Evolutionary conservation across 2,797 vertebrate species (phyloP).

Genomic region (Cetoscarus ocellatus): DNA sequence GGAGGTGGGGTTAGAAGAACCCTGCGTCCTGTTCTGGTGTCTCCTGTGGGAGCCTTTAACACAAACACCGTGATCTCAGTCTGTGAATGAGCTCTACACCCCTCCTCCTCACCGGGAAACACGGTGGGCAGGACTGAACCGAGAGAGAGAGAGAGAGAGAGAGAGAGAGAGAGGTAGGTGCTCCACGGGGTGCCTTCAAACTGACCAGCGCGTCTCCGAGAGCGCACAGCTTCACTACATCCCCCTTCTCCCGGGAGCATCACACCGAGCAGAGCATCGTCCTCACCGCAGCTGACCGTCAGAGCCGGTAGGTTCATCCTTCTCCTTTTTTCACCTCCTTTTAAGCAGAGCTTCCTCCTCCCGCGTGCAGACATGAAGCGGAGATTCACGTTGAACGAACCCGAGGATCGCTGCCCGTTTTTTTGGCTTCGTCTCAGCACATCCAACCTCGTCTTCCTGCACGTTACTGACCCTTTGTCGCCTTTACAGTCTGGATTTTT

Average conservation of each 20-base stretch:
- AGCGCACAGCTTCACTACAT: slow-evolving; percentile 17
- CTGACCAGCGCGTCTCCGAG: slow-evolving; percentile 68
- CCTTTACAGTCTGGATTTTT: not conserved
- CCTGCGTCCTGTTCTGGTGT: not conserved
- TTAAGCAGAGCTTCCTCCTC: not conserved
- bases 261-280: slow-evolving; percentile 18
- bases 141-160: slow-evolving; percentile 34
- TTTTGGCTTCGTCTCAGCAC: not conserved
- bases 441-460: not conserved
- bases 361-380: not conserved
- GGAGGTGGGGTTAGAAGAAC: not conserved
- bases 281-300: slow-evolving; percentile 12
- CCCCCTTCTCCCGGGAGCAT: slow-evolving; percentile 1
- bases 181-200: slow-evolving; percentile 73
- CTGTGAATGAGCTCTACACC: slow-evolving; percentile 9
- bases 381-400: not conserved
- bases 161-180: slow-evolving; percentile 22
- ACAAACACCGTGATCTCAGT: not conserved
- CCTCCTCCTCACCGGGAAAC: slow-evolving; percentile 21
- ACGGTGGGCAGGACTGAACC: slow-evolving; percentile 34
- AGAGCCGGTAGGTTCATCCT: slow-evolving; percentile 42
- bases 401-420: not conserved
- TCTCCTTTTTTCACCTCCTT: not conserved
- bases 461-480: no score
- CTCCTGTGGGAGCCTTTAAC: not conserved